A percentile compares a stretch with the other conserved stretches of the same genome.
phyloP scores from a whole-genome alignment of 2,113 vertebrate species.

The Tychaedon coryphoeus region DNA sequence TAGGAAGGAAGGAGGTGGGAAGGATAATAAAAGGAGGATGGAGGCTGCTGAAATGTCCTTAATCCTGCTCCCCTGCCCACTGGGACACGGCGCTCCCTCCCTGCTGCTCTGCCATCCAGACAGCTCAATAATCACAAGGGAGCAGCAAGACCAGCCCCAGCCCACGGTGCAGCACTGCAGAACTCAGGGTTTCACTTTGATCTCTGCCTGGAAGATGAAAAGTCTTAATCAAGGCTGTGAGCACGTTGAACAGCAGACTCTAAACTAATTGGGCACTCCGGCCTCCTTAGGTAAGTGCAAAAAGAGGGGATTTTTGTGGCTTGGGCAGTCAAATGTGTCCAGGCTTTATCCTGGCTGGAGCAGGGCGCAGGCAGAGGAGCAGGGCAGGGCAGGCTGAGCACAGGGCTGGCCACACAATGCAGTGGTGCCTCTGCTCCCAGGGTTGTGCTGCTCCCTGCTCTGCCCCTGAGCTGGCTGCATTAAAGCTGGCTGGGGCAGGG shows the following conservation, averaged over 20 bases:
- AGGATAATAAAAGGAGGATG: neutral
- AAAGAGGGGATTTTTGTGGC: neutral
- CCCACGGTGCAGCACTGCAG: neutral
- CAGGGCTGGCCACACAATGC: neutral
- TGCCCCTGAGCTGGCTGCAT: neutral
- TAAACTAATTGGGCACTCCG: neutral
- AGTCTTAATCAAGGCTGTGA: constrained; percentile 39
- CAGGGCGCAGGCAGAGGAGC: neutral
- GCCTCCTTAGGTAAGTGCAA: neutral
- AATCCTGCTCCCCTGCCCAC: neutral
- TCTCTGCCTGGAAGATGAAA: constrained; percentile 22
- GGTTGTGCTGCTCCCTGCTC: neutral
- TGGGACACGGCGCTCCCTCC: neutral
- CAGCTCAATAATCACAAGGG: neutral
- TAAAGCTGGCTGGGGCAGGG: neutral
- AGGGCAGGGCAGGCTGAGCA: neutral
- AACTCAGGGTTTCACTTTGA: constrained; percentile 22
- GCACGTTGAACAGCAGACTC: neutral
- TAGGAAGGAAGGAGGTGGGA: neutral
- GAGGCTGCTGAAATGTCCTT: neutral
- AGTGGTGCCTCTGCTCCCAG: accelerated
- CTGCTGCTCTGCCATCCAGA: neutral
- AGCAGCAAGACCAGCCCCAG: neutral
- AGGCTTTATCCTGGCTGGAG: neutral
- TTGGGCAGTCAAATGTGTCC: neutral